Percentiles rank a stretch among this genome's conserved stretches.
These are phyloP conservation scores for Philonicus albiceps DNA, from an alignment of 2,888 invertebrate genomes.

Conservation along the genomic window DNA sequence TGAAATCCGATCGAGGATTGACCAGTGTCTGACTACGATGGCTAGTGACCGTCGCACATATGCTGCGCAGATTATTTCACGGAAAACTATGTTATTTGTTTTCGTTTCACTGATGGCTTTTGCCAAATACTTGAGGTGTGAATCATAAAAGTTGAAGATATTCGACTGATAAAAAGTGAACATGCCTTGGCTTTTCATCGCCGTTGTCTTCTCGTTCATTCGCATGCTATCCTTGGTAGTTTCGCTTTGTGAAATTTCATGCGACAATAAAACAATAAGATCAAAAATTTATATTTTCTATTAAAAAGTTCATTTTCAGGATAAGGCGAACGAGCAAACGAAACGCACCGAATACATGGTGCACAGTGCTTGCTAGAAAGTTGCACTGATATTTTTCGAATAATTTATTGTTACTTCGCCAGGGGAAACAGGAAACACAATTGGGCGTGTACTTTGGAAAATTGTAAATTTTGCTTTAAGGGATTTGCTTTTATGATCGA, in stretches of 20 bases:
- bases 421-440: not conserved
- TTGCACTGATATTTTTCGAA: not conserved
- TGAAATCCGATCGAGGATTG: not conserved
- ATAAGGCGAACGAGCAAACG: not conserved
- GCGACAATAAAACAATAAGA: not conserved
- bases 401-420: not conserved
- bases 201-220: not conserved
- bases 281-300: not conserved
- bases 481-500: not conserved
- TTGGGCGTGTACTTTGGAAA: not conserved
- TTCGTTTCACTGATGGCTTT: not conserved
- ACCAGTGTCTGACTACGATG: not conserved
- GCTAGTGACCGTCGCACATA: not conserved
- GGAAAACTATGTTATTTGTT: slow-evolving; percentile 19
- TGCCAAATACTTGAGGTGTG: not conserved
- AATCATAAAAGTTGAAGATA: not conserved
- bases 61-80: slow-evolving; percentile 21
- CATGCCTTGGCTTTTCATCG: not conserved
- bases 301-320: not conserved
- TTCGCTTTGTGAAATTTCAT: not conserved
- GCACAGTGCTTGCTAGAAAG: not conserved
- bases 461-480: not conserved
- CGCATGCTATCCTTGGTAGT: not conserved
- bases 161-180: not conserved
- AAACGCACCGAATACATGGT: not conserved